Evolutionary conservation across 2,113 vertebrate genomes (phyloP).

Genomic region (Syrmaticus mikado): DNA sequence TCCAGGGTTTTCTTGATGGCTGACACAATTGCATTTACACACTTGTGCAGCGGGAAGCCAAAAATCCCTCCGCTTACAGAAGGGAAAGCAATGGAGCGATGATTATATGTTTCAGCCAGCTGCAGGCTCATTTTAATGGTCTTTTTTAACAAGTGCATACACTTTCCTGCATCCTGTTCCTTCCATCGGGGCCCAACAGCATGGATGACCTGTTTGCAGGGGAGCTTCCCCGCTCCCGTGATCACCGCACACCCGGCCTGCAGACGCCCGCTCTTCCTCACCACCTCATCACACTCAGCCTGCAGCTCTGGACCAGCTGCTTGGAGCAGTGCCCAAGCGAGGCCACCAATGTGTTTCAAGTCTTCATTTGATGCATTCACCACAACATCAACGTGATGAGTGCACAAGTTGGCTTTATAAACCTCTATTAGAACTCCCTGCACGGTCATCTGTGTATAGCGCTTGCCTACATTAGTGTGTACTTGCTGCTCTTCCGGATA

Average conservation of each 20-base stretch:
- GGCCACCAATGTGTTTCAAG: constrained; percentile 71
- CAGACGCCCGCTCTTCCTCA: constrained; percentile 8
- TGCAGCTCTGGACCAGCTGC: constrained; percentile 85
- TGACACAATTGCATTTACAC: constrained; percentile 71
- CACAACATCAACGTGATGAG: constrained; percentile 76
- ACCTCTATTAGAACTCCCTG: constrained; percentile 74
- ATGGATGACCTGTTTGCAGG: constrained; percentile 83
- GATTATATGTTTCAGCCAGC: constrained; percentile 65
- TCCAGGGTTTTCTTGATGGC: constrained; percentile 78
- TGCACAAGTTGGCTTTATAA: constrained; percentile 80
- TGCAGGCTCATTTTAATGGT: constrained; percentile 74
- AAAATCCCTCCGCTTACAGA: constrained; percentile 78
- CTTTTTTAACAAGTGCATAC: constrained; percentile 58
- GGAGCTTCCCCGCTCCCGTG: constrained; percentile 74
- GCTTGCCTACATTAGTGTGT: background rate
- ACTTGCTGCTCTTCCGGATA: background rate
- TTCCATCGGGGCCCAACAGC: constrained; percentile 81
- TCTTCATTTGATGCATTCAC: constrained; percentile 78
- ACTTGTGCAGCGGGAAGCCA: constrained; percentile 75
- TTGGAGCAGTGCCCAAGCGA: constrained; percentile 73
- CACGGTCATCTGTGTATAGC: constrained; percentile 52
- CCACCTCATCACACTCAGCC: constrained; percentile 66
- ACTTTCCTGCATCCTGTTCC: fast-evolving
- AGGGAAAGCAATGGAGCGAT: constrained; percentile 84
- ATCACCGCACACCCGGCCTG: constrained; percentile 62